Base-by-base conservation (phyloP, 2,113 vertebrate species). In the Nansenia antarctica region DNA sequence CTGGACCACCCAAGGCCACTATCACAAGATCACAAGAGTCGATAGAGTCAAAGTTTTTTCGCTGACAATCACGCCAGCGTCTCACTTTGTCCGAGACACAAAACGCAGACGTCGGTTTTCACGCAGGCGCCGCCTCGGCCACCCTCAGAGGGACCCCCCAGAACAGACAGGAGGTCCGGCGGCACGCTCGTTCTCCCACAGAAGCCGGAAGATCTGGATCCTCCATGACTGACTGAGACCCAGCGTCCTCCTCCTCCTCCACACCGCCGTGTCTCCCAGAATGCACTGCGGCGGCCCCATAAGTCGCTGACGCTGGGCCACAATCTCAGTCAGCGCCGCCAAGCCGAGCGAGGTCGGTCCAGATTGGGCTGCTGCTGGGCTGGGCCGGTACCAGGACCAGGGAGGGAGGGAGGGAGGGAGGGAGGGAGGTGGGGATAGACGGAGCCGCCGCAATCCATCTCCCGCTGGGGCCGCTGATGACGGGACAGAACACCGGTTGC, bases 391-490 rank as follows among this genome's bases (percentile, higher is more conserved):
- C 88, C 74, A 89, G 89, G n/a, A n/a, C n/a, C n/a, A n/a, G n/a
- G n/a, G n/a, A n/a, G n/a, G n/a, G n/a, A n/a, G n/a, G n/a, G n/a
- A 90, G 90, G 83, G 88, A 87, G 90, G 87, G 90, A 91, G 88
- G 91, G 85, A 76, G 84, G 90, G 72, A 88, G 88, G 88, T n/a
- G n/a, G n/a, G n/a, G n/a, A n/a, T n/a, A n/a, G n/a, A n/a, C n/a
- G n/a, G n/a, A n/a, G n/a, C n/a, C n/a, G 85, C 87, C 85, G 87
- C 89, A 90, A 92, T 93, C 90, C 91, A 90, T 97, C 96, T 96
- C 98, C 95, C 92, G 90, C 92, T 86, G 90, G 91, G 94, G 93
- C 94, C n/a, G n/a, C 93, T 93, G 87, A 93, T 96, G 90, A 91
- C 84, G 85, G 88, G n/a, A n/a, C n/a, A n/a, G 88, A 90, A 87